These are phyloP conservation scores for Orthosia gothica DNA, from an alignment of 2,888 invertebrate genomes.

Conservation along the genomic window DNA sequence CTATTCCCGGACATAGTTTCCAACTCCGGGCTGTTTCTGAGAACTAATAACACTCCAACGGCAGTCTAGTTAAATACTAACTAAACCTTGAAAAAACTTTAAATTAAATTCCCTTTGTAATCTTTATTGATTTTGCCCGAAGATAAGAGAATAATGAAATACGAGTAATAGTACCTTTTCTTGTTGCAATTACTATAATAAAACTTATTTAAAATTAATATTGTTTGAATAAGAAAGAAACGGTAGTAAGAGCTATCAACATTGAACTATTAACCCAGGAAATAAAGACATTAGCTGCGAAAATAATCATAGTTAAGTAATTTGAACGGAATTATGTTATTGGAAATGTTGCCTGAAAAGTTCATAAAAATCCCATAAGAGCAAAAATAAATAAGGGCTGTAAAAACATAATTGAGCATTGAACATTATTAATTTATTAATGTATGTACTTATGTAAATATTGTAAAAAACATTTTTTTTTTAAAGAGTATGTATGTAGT, in stretches of 20 bases:
- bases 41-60: constrained; percentile 8
- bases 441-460: too few species aligned
- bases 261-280: background rate
- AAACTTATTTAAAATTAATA: background rate
- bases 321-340: too few species aligned
- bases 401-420: too few species aligned
- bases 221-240: background rate
- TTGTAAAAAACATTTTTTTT: too few species aligned
- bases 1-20: constrained; percentile 7
- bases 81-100: background rate
- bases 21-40: background rate
- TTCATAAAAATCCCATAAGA: too few species aligned
- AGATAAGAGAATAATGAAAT: background rate
- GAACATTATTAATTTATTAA: too few species aligned
- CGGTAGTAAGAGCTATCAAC: background rate
- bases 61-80: background rate
- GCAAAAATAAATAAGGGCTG: too few species aligned
- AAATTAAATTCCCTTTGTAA: background rate
- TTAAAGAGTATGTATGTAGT: too few species aligned
- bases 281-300: too few species aligned
- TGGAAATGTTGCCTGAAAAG: too few species aligned
- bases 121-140: background rate
- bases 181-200: background rate
- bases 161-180: too few species aligned
- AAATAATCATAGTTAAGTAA: too few species aligned